phyloP scores from a whole-genome alignment of 2,797 vertebrate species.

The Phrynocephalus forsythii region DNA sequence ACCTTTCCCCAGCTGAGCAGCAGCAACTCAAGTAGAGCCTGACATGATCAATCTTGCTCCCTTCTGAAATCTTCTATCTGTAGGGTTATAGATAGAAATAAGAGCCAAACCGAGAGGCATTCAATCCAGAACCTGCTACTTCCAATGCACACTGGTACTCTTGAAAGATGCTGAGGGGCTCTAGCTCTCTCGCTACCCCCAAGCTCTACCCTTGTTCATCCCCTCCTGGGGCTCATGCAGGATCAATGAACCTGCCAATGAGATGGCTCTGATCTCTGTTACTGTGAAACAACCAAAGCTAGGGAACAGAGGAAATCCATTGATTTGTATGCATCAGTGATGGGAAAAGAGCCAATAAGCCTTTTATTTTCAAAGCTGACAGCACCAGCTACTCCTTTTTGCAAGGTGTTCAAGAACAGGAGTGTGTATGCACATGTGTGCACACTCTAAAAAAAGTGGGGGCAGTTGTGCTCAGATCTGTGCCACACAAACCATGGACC shows the following conservation, averaged over 20 bases:
- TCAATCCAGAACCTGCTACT: neutral
- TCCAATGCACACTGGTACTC: neutral
- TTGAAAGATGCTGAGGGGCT: neutral
- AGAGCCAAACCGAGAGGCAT: neutral
- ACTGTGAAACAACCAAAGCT: neutral
- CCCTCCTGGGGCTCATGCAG: neutral
- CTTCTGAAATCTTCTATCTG: neutral
- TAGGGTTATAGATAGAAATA: neutral
- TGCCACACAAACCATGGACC: neutral
- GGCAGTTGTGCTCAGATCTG: neutral
- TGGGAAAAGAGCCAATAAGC: conserved; percentile 18
- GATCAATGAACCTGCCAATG: neutral
- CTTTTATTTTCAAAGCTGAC: conserved; percentile 23
- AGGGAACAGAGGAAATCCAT: conserved; percentile 14
- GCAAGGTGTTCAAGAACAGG: conserved; percentile 3
- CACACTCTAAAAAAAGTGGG: neutral
- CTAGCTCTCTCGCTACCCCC: neutral
- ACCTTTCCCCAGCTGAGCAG: neutral
- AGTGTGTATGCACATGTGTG: neutral
- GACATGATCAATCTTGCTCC: neutral
- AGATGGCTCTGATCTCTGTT: neutral
- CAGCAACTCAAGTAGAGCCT: neutral
- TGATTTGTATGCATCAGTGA: conserved; percentile 7
- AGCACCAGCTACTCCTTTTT: conserved; percentile 39
- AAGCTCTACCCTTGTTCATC: neutral